Percentiles rank a stretch among this genome's conserved stretches.
phyloP scores from a whole-genome alignment of 2,797 vertebrate species.

The Petrocephalus sullivani region DNA sequence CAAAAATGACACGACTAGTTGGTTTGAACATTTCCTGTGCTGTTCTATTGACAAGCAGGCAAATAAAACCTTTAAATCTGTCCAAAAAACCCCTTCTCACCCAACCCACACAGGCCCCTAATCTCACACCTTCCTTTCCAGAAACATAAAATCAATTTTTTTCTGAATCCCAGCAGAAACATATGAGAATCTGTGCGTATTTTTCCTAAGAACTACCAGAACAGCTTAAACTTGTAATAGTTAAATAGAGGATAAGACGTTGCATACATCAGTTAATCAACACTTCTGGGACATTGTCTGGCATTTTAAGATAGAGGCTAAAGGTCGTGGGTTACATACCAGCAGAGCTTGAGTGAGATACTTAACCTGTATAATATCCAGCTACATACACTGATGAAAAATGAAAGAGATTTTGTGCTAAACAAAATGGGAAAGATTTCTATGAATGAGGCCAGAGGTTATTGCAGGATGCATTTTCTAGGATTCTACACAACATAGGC shows the following conservation, averaged over 20 bases:
- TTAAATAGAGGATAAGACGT: not conserved
- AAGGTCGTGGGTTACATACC: not conserved
- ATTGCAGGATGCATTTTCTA: not conserved
- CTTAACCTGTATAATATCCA: not conserved
- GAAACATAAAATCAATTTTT: not conserved
- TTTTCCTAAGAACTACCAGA: not conserved
- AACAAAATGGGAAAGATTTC: not conserved
- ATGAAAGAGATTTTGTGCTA: not conserved
- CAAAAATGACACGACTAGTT: not conserved
- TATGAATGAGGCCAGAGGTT: not conserved
- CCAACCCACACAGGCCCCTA: not conserved
- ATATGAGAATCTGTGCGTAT: not conserved
- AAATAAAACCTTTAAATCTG: not conserved
- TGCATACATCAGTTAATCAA: slow-evolving; percentile 4
- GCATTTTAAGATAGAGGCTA: not conserved
- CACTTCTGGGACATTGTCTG: not conserved
- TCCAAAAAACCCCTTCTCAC: not conserved
- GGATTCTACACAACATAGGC: not conserved
- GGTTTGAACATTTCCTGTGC: not conserved
- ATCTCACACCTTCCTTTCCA: not conserved
- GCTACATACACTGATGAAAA: not conserved
- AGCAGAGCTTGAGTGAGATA: not conserved
- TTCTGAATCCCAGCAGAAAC: not conserved
- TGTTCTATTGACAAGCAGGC: not conserved
- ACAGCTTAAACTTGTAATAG: not conserved